Percentiles rank a stretch among this genome's conserved stretches.
These are phyloP conservation scores for Ctenopoma kingsleyae DNA, from an alignment of 2,797 vertebrate genomes.

Conservation along the genomic window DNA sequence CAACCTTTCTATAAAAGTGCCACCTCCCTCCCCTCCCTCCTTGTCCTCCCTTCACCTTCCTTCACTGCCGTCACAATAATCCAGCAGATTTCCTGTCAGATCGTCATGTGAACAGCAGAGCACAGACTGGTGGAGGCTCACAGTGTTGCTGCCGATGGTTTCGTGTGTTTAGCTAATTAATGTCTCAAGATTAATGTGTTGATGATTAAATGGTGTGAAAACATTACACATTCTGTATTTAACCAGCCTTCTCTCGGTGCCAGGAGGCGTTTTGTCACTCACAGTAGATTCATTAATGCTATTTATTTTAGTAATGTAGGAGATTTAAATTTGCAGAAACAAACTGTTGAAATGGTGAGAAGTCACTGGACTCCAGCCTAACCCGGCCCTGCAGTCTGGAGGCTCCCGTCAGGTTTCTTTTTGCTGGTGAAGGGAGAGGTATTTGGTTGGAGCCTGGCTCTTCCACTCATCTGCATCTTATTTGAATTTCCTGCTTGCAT, in stretches of 20 bases:
- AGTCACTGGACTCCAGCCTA: conserved; percentile 27
- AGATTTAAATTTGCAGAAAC: conserved; percentile 20
- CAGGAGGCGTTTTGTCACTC: conserved; percentile 42
- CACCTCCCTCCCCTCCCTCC: not conserved
- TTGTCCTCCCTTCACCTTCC: not conserved
- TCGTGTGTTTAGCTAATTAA: conserved; percentile 55
- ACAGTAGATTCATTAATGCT: conserved; percentile 33
- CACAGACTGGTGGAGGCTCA: conserved; percentile 21
- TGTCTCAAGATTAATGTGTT: conserved; percentile 53
- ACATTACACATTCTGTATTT: conserved; percentile 54
- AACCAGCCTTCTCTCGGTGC: conserved; percentile 32
- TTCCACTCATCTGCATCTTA: conserved; percentile 79
- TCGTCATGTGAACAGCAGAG: conserved; percentile 15
- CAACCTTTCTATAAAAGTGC: conserved; percentile 18
- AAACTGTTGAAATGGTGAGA: conserved; percentile 41
- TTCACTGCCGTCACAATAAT: conserved; percentile 3
- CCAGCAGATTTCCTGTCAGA: conserved; percentile 24
- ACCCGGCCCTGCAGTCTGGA: conserved; percentile 34
- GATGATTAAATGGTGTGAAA: conserved; percentile 62
- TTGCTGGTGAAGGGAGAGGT: conserved; percentile 23
- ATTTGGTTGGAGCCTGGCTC: conserved; percentile 61
- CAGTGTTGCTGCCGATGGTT: conserved; percentile 16
- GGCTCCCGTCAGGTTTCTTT: conserved; percentile 29
- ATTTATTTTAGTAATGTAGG: conserved; percentile 41
- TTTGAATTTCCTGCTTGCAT: conserved; percentile 84